These are phyloP conservation scores for Corythoichthys intestinalis DNA, from an alignment of 2,113 vertebrate species.

Conservation along the genomic window DNA sequence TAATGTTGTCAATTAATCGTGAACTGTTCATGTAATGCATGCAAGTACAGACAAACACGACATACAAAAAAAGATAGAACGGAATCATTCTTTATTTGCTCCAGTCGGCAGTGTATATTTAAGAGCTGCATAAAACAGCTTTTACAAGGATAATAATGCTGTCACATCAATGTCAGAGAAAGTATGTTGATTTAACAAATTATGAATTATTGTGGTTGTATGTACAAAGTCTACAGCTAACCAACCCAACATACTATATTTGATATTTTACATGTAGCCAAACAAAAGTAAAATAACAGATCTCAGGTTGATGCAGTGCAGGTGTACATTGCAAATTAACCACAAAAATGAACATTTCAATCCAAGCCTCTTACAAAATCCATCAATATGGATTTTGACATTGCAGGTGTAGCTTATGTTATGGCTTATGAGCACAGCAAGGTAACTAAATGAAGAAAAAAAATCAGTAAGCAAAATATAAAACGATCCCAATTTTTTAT, in stretches of 20 bases:
- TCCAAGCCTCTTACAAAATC: not conserved
- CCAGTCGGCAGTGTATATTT: not conserved
- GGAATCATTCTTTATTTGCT: slow-evolving; percentile 1
- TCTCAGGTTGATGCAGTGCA: not conserved
- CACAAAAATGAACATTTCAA: not conserved
- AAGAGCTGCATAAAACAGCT: not conserved
- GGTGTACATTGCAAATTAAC: not conserved
- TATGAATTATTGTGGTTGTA: not conserved
- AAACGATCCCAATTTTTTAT: slow-evolving; percentile 54
- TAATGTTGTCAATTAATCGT: too few species aligned
- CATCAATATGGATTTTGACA: not conserved
- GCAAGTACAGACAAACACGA: not conserved
- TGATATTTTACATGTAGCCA: not conserved
- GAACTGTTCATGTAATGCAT: not conserved
- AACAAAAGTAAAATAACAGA: not conserved
- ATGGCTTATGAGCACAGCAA: slow-evolving; percentile 6
- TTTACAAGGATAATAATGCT: not conserved
- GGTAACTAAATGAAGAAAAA: slow-evolving; percentile 45
- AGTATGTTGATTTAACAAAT: not conserved
- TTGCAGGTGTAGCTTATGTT: not conserved
- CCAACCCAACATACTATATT: not conserved
- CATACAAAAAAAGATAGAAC: not conserved
- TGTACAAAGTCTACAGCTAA: not conserved
- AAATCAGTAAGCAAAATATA: slow-evolving; percentile 58
- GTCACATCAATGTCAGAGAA: not conserved